These are phyloP conservation scores for Sepiola atlantica DNA, from an alignment of 2,888 invertebrate genomes.

Conservation along the genomic window DNA sequence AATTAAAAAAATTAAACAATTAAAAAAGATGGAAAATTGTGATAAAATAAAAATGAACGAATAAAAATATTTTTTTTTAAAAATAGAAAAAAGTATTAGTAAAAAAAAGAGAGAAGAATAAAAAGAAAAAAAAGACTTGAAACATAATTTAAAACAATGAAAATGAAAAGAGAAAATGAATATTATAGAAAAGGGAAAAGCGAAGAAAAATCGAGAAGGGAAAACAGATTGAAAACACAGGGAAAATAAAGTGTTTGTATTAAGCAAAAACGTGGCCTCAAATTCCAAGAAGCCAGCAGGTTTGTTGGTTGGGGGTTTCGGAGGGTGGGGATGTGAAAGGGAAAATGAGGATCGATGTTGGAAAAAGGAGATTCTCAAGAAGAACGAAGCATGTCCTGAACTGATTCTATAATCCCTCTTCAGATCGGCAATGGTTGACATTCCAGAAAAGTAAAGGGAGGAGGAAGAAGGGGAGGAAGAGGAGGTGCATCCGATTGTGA, in stretches of 20 bases:
- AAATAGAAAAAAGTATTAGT: too few relatives aligned
- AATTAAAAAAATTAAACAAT: not conserved
- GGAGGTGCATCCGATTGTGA: not conserved
- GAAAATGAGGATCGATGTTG: not conserved
- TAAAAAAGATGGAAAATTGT: too few relatives aligned
- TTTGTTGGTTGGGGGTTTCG: too few relatives aligned
- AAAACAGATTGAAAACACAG: not conserved
- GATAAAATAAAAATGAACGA: too few relatives aligned
- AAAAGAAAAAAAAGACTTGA: not conserved
- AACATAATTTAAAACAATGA: too few relatives aligned
- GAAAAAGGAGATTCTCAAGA: slow-evolving; percentile 4
- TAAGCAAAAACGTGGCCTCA: not conserved
- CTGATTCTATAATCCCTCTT: slow-evolving; percentile 20
- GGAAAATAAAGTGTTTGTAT: not conserved
- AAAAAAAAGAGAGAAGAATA: not conserved
- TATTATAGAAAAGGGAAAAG: not conserved
- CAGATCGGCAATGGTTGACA: slow-evolving; percentile 11
- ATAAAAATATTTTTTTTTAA: too few relatives aligned
- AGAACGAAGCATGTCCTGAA: slow-evolving; percentile 9
- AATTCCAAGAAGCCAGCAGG: not conserved
- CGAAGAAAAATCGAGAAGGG: not conserved
- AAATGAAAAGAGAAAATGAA: not conserved
- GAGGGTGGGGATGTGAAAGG: not conserved
- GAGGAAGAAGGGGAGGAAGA: not conserved
- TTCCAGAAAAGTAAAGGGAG: not conserved